Conservation (phyloP, 2,113 vertebrate species). For the Tychaedon coryphoeus region DNA sequence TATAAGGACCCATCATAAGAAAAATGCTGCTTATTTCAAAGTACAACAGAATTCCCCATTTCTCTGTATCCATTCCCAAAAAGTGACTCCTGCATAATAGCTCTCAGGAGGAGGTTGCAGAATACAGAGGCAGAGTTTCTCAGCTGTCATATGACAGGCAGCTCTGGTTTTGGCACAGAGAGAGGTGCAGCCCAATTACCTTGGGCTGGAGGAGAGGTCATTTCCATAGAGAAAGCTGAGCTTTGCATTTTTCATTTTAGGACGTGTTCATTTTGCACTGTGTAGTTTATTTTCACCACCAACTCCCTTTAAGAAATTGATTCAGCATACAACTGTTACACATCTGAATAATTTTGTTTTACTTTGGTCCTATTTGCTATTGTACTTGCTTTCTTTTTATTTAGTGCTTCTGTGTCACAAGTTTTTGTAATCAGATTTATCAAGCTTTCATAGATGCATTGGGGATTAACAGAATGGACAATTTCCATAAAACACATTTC, state of each 20-base stretch:
- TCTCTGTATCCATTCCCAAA: neutral
- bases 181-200: neutral
- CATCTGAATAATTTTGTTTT: neutral
- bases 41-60: neutral
- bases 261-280: neutral
- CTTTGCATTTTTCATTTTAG: neutral
- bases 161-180: neutral
- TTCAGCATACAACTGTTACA: neutral
- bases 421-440: neutral
- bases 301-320: neutral
- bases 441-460: neutral
- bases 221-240: neutral
- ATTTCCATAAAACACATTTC: neutral
- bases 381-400: neutral
- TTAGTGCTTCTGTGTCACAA: neutral
- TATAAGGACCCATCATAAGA: neutral
- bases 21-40: neutral
- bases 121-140: neutral
- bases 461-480: neutral
- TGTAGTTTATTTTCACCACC: neutral
- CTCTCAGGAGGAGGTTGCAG: neutral
- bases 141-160: neutral
- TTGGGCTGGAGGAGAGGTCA: neutral
- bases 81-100: neutral
- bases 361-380: neutral